Evolutionary conservation across 2,888 invertebrate species (phyloP).

Genomic region (Leptinotarsa rubiginosa): DNA sequence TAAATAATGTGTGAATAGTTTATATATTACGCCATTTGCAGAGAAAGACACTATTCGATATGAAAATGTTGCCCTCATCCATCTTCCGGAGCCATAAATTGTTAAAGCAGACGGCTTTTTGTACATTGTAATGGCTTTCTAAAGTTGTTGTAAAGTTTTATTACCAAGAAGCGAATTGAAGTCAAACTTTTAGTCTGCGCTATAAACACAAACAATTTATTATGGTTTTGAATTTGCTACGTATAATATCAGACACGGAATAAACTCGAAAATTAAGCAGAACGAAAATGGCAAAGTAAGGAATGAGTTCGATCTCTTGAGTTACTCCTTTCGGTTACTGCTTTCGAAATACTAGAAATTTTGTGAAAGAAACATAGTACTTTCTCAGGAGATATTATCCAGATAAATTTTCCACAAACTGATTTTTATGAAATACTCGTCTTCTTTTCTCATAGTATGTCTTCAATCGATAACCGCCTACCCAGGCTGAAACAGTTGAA

Average conservation of each 20-base stretch:
- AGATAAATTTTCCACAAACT: no score
- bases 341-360: no score
- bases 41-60: not conserved
- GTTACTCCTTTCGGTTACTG: not conserved
- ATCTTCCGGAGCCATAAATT: slow-evolving; percentile 20
- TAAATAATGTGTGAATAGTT: no score
- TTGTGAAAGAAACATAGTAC: no score
- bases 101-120: slow-evolving; percentile 26
- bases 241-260: slow-evolving; percentile 22
- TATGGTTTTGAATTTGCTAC: slow-evolving; percentile 32
- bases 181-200: slow-evolving; percentile 24
- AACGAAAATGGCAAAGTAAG: not conserved
- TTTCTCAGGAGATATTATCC: no score
- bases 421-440: no score
- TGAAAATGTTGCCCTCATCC: slow-evolving; percentile 16
- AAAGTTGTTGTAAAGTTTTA: slow-evolving; percentile 29
- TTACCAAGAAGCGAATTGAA: slow-evolving; percentile 25
- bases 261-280: not conserved
- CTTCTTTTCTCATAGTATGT: no score
- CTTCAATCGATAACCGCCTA: no score
- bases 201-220: slow-evolving; percentile 42
- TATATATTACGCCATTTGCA: not conserved
- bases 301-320: not conserved
- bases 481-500: no score
- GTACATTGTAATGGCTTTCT: slow-evolving; percentile 22